Evolutionary conservation across 2,888 invertebrate genomes (phyloP), one percentile per base, ranked within the genome.

Genomic region (Ormyrus nitidulus): DNA sequence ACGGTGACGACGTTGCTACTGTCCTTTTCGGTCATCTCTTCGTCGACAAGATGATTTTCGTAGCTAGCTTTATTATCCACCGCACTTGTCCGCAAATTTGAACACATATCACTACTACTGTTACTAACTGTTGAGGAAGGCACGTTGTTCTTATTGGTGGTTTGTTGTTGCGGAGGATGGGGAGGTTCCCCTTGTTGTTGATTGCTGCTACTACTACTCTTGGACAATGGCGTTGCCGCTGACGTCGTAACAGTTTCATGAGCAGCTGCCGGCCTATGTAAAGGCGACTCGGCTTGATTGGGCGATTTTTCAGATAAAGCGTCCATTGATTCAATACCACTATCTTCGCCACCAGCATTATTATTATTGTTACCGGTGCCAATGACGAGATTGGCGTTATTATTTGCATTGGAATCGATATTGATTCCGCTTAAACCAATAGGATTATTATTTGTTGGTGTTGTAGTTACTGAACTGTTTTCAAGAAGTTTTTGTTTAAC

Each of bases 271-370:
- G 85, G 93, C 92, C 88, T 90, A 85, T 90, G 88, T 84, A 91
- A 83, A 91, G 93, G 83, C 93, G 96, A 90, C 94, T 96, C 92
- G 92, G 96, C 95, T 89, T 96, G 96, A 90, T 96, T 96, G n/a
- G 96, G 96, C 83, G 95, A 96, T 89, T 97, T 97, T 89, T 97
- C 97, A 34, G 97, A 97, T n/a, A 97, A 91, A 2, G 97, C 97
- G 89, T 97, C 97, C 97, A 97, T 97, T 56, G 96, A 96, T 90
- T 97, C 97, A 77, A 97, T 97, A 13, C 97, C 97, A 77, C 97
- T 97, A 91, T 97, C 97, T 88, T 97, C 97, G 64, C 96, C 96
- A 86, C 95, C 95, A 34, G 86, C 86, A 53, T 87, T 85, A 49
- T 85, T 86, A 76, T 84, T 84, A 44, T 85, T 86, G 66, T 84